Conservation (phyloP, 2,113 vertebrate species). For the Caloenas nicobarica region DNA sequence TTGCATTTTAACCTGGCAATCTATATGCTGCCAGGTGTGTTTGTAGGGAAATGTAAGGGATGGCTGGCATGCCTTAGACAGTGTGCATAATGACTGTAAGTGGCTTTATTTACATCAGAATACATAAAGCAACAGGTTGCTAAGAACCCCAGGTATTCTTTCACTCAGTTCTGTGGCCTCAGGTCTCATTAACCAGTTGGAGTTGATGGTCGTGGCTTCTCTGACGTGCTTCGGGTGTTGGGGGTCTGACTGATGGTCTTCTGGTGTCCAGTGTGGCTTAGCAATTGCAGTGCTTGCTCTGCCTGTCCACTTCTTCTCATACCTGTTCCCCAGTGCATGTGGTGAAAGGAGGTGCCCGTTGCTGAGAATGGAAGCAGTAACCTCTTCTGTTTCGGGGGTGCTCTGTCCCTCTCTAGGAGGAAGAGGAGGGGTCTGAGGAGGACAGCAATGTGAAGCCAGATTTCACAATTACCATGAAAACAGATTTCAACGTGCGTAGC, state of each 20-base stretch:
- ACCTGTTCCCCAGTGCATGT: constrained; percentile 3
- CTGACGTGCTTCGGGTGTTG: neutral
- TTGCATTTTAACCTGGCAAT: neutral
- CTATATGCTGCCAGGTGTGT: neutral
- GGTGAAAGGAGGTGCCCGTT: neutral
- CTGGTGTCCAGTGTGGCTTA: constrained; percentile 16
- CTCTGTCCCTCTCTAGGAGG: constrained; percentile 79
- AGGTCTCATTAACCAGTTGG: neutral
- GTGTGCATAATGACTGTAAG: neutral
- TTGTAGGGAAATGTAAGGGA: neutral
- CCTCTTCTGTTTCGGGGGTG: neutral
- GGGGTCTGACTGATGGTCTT: neutral
- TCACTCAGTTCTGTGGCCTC: neutral
- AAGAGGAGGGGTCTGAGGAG: constrained; percentile 93
- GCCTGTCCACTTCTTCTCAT: neutral
- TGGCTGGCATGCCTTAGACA: neutral
- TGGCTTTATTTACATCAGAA: neutral
- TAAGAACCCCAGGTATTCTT: neutral
- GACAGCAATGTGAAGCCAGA: constrained; percentile 80
- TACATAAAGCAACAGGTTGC: neutral
- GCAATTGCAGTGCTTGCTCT: constrained; percentile 7
- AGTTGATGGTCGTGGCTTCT: neutral
- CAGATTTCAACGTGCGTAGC: constrained; percentile 81
- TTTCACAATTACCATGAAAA: constrained; percentile 76
- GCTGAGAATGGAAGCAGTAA: neutral